Percentiles rank a stretch among this genome's conserved stretches.
Conservation (phyloP, 2,888 invertebrate species). For the Macrosoma leucophasiata region DNA sequence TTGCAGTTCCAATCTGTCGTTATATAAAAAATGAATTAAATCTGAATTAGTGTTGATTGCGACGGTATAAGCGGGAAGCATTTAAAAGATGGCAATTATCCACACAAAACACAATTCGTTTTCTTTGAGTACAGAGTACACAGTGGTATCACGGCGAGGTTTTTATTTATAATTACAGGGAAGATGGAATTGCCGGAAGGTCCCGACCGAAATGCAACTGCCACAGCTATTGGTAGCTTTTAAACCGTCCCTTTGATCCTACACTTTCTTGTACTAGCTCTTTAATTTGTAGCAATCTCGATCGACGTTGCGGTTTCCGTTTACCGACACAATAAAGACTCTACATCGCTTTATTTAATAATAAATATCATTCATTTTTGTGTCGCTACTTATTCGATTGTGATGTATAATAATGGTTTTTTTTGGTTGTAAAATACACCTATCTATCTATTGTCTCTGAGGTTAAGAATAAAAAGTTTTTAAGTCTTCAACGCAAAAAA, state of each 20-base stretch:
- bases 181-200: constrained; percentile 41
- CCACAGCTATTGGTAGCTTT: constrained; percentile 32
- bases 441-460: no score
- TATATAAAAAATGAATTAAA: constrained; percentile 24
- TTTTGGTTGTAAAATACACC: no score
- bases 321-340: constrained; percentile 24
- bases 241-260: constrained; percentile 40
- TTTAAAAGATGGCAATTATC: constrained; percentile 24
- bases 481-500: no score
- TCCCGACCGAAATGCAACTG: constrained; percentile 44
- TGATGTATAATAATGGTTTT: no score
- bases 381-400: no score
- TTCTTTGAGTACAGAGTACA: constrained; percentile 35
- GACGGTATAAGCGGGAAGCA: constrained; percentile 11
- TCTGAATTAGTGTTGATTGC: constrained; percentile 29
- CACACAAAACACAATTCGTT: constrained; percentile 25
- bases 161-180: constrained; percentile 50
- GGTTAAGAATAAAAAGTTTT: no score
- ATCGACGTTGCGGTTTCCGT: constrained; percentile 43
- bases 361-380: no score
- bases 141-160: constrained; percentile 38
- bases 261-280: constrained; percentile 37
- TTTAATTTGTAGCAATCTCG: constrained; percentile 48
- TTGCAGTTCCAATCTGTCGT: constrained; percentile 18
- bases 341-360: no score